Conservation (phyloP, 30 jellyfish, hydroid and myxozoan species). For the Phacellophora camtschatica region DNA sequence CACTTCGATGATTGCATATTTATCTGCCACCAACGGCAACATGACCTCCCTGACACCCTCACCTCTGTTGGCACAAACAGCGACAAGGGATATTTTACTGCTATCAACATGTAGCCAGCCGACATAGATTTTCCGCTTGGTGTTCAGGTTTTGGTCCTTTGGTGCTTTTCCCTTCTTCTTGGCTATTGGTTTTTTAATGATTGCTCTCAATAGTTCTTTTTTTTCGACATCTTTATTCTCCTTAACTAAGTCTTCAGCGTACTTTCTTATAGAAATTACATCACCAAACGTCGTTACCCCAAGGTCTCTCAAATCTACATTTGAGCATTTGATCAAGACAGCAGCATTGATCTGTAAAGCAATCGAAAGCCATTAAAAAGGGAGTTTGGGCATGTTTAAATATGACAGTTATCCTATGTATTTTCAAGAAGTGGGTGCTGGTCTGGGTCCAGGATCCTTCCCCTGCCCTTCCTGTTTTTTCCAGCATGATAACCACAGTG, state of each 20-base stretch:
- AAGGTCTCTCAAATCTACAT: background rate
- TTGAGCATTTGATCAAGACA: background rate
- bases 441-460: no score
- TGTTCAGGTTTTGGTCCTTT: background rate
- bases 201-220: background rate
- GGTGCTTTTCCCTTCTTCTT: background rate
- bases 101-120: background rate
- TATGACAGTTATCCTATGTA: no score
- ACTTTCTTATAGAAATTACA: background rate
- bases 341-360: background rate
- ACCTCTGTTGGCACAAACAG: background rate
- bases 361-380: no score
- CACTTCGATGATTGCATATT: background rate
- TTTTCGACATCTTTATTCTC: background rate
- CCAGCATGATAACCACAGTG: no score
- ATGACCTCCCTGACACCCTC: background rate
- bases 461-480: no score
- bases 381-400: no score
- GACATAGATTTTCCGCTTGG: background rate
- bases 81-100: no score
- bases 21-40: background rate
- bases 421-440: no score
- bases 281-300: background rate
- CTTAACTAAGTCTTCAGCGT: background rate
- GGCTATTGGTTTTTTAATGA: background rate